phyloP scores from a whole-genome alignment of 2,888 invertebrate species.

The Acrobasis suavella region DNA sequence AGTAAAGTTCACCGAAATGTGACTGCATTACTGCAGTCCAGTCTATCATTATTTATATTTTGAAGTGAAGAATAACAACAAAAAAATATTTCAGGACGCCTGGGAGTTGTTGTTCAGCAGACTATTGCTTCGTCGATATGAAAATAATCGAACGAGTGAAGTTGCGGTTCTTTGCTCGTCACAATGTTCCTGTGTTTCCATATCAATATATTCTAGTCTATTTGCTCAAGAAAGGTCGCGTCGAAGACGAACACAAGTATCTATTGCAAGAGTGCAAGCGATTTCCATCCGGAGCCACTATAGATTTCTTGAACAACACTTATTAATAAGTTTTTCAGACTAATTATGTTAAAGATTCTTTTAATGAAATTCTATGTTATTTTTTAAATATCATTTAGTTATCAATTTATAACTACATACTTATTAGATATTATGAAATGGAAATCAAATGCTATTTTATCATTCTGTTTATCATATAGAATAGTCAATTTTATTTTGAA shows the following conservation, averaged over 20 bases:
- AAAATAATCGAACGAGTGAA: constrained; percentile 74
- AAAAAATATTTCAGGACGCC: constrained; percentile 57
- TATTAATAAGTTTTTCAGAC: constrained; percentile 49
- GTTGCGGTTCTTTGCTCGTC: constrained; percentile 70
- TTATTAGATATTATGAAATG: too few species aligned
- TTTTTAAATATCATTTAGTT: background rate
- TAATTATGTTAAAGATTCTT: background rate
- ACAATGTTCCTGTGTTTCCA: constrained; percentile 74
- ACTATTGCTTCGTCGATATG: constrained; percentile 78
- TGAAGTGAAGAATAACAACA: background rate
- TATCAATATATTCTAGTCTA: constrained; percentile 74
- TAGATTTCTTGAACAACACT: constrained; percentile 68
- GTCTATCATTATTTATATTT: too few species aligned
- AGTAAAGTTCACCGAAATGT: too few species aligned
- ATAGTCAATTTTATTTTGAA: constrained; percentile 6
- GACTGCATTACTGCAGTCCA: too few species aligned
- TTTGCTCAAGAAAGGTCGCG: constrained; percentile 65
- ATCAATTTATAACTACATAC: too few species aligned
- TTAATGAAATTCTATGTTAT: constrained; percentile 1
- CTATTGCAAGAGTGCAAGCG: constrained; percentile 69
- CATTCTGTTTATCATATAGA: background rate
- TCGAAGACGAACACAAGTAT: constrained; percentile 71
- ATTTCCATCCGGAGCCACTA: constrained; percentile 57
- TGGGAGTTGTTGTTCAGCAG: constrained; percentile 74
- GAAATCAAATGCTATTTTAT: too few species aligned